These are phyloP conservation scores for Pinctada fucata DNA, from an alignment of 2,888 invertebrate genomes.

Conservation along the genomic window DNA sequence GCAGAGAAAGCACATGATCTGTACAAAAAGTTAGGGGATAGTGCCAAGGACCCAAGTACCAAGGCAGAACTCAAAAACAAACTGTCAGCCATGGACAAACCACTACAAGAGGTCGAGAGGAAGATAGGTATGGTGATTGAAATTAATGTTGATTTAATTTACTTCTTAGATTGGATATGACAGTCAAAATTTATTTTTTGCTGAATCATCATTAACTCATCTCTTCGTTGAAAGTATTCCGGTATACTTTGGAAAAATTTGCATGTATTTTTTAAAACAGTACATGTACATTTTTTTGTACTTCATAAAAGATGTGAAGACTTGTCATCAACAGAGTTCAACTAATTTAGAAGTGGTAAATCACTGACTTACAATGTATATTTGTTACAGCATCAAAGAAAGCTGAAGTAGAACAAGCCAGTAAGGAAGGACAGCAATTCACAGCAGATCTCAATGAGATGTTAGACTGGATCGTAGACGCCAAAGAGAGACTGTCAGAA, in stretches of 20 bases:
- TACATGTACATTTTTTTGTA: too few species aligned
- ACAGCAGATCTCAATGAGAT: slow-evolving; percentile 92
- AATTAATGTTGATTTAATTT: not conserved
- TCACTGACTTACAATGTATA: not conserved
- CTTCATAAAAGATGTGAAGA: too few species aligned
- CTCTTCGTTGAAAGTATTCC: too few species aligned
- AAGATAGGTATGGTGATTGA: slow-evolving; percentile 48
- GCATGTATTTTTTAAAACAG: too few species aligned
- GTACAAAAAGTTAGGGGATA: slow-evolving; percentile 89
- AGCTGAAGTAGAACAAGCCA: slow-evolving; percentile 82
- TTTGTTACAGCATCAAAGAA: slow-evolving; percentile 33
- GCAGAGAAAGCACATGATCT: slow-evolving; percentile 78
- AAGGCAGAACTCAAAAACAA: slow-evolving; percentile 94
- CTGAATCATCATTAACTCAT: too few species aligned
- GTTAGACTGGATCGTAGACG: slow-evolving; percentile 91
- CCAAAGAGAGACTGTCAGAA: slow-evolving; percentile 53
- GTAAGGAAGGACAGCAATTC: slow-evolving; percentile 91
- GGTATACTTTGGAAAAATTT: too few species aligned
- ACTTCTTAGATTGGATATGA: too few species aligned
- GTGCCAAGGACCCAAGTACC: slow-evolving; percentile 92
- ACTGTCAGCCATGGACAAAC: slow-evolving; percentile 89
- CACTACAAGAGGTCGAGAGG: slow-evolving; percentile 89
- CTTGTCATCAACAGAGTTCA: too few species aligned
- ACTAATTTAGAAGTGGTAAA: too few species aligned
- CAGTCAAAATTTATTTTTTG: too few species aligned